Conservation (phyloP, 2,797 vertebrate genomes). For the Psittacula echo region DNA sequence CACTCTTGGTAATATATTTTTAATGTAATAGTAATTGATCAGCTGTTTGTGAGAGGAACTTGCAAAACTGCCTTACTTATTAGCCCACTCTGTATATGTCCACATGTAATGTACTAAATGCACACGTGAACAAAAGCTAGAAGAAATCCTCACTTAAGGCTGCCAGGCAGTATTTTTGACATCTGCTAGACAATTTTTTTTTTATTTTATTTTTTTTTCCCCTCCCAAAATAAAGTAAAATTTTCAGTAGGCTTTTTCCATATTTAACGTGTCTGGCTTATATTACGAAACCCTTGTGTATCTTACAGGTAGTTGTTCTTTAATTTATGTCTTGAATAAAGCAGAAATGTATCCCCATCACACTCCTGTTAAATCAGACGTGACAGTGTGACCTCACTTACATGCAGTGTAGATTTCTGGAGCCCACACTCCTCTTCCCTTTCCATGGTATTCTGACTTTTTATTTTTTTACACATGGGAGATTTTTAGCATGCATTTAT, state of each 20-base stretch:
- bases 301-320: neutral
- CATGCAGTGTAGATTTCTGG: neutral
- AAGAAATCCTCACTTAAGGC: neutral
- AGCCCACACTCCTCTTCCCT: neutral
- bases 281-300: neutral
- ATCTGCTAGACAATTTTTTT: neutral
- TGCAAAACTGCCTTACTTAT: neutral
- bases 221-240: neutral
- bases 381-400: neutral
- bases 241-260: neutral
- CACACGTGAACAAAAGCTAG: accelerated
- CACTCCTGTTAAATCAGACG: neutral
- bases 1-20: neutral
- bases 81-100: neutral
- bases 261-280: neutral
- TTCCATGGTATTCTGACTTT: neutral
- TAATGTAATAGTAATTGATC: neutral
- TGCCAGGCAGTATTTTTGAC: neutral
- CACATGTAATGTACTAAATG: neutral
- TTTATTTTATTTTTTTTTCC: neutral
- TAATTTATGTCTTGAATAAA: neutral
- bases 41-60: neutral
- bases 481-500: neutral
- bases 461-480: neutral
- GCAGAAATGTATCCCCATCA: neutral